phyloP scores from a whole-genome alignment of 1,140 invertebrate species.

The Popillia japonica region DNA sequence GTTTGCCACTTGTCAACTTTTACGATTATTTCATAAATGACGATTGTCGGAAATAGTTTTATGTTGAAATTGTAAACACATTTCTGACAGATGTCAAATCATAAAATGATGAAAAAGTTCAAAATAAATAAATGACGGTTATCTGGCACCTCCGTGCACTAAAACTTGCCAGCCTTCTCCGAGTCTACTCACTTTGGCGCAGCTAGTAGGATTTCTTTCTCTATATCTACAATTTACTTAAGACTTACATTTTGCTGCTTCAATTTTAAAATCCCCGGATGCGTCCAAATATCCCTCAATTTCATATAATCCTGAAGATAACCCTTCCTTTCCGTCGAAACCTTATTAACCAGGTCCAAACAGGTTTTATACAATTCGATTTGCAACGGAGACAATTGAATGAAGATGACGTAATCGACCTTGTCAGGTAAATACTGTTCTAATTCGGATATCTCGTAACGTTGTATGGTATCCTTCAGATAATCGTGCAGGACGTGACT shows the following conservation, averaged over 20 bases:
- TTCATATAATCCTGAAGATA: background rate
- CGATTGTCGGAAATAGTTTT: too few relatives aligned
- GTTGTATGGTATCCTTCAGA: slow-evolving; percentile 89
- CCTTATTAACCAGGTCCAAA: background rate
- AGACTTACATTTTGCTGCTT: background rate
- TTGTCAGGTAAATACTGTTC: slow-evolving; percentile 93
- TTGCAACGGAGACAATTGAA: slow-evolving; percentile 85
- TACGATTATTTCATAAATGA: too few relatives aligned
- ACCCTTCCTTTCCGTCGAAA: background rate
- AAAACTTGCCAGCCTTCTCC: too few relatives aligned
- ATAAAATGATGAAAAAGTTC: too few relatives aligned
- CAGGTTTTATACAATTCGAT: slow-evolving; percentile 80
- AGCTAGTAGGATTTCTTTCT: too few relatives aligned
- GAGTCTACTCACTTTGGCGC: too few relatives aligned
- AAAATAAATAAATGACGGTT: too few relatives aligned
- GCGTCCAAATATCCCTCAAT: slow-evolving; percentile 18
- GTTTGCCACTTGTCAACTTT: too few relatives aligned
- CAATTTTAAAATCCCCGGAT: background rate
- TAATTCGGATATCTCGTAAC: slow-evolving; percentile 91
- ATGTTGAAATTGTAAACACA: too few relatives aligned
- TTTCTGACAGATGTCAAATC: too few relatives aligned
- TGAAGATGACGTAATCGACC: slow-evolving; percentile 92
- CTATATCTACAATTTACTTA: too few relatives aligned
- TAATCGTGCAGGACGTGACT: slow-evolving; percentile 94
- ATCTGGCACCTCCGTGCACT: too few relatives aligned